Conservation (phyloP, 2,113 vertebrate species). For the Puntigrus tetrazona region DNA sequence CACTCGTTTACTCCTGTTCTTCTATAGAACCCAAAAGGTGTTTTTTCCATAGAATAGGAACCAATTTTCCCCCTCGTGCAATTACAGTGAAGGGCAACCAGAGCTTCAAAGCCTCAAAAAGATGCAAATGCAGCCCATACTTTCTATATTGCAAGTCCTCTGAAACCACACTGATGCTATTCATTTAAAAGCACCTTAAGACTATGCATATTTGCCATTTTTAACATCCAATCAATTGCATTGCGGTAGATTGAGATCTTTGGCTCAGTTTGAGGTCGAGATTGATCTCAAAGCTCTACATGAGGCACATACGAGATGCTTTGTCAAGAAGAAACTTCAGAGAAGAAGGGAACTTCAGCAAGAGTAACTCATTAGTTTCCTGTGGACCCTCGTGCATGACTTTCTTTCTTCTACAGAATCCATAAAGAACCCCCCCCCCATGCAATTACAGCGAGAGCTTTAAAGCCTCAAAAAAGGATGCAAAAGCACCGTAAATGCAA, state of each 20-base stretch:
- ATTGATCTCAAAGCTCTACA: too few species aligned
- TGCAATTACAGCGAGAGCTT: not conserved
- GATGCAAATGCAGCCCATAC: not conserved
- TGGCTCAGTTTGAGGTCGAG: too few species aligned
- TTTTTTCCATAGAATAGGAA: too few species aligned
- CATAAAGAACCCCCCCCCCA: too few species aligned
- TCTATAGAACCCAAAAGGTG: not conserved
- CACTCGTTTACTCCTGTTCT: not conserved
- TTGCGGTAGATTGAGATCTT: too few species aligned
- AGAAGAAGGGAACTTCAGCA: not conserved
- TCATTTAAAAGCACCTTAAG: not conserved
- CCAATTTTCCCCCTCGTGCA: too few species aligned
- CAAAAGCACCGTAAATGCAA: not conserved
- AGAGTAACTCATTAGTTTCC: not conserved
- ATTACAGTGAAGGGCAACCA: not conserved
- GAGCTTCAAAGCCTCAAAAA: not conserved
- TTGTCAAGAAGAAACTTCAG: not conserved
- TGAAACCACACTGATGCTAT: not conserved
- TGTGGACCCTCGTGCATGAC: not conserved
- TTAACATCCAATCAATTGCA: too few species aligned
- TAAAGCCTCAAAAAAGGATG: not conserved
- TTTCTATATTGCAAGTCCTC: not conserved
- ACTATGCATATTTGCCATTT: not conserved
- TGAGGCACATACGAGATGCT: not conserved
- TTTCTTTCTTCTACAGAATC: not conserved